Base-by-base conservation (phyloP, 2,888 invertebrate genomes). In the Cerastis leucographa region DNA sequence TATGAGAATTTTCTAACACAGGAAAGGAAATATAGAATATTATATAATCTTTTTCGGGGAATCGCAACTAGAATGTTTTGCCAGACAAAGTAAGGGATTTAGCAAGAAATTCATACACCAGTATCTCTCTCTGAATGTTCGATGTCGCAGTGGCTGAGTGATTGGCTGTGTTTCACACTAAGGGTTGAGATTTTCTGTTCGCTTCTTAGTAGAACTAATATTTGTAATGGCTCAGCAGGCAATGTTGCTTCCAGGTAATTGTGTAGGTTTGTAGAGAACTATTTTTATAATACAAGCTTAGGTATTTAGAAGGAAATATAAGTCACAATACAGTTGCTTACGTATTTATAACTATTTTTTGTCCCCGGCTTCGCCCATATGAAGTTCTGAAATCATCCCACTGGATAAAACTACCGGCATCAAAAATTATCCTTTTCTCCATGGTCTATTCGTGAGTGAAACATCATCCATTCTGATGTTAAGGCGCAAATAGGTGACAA, bases 151-250 rank as follows among this genome's bases (percentile, higher is more conserved):
- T 42, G 25, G 5, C 64, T 64, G 64, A 46, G 64, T 56, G 76
- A 75, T 75, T 64, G 62, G 17, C 9, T 65, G 29, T 14, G 14
- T 74, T 40, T 62, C 29, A 64, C 35, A 22, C 46, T 25, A 44
- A 12, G 2, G 3, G 22, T 49, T 17, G 42, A n/a, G 44, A 44
- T 75, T 64, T 44, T 54, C 2, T 22, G 25, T 19, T 65, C 7
- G 12, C 54, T 51, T 64, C 8, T 22, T 19, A 54, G 17, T 17
- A 46, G 9, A 22, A 25, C 25, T 44, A 35, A 35, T n/a, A 62
- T 73, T 49, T 59, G 25, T 40, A 40, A 44, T 19, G 19, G 46
- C 12, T 56, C 8, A 42, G 25, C 59, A 22, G 22, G 14, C 11
- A 19, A 46, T 14, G n/a, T 64, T 42, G 42, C 3, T 14, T 64